phyloP scores from a whole-genome alignment of 2,797 vertebrate genomes.

The Microchirus variegatus region DNA sequence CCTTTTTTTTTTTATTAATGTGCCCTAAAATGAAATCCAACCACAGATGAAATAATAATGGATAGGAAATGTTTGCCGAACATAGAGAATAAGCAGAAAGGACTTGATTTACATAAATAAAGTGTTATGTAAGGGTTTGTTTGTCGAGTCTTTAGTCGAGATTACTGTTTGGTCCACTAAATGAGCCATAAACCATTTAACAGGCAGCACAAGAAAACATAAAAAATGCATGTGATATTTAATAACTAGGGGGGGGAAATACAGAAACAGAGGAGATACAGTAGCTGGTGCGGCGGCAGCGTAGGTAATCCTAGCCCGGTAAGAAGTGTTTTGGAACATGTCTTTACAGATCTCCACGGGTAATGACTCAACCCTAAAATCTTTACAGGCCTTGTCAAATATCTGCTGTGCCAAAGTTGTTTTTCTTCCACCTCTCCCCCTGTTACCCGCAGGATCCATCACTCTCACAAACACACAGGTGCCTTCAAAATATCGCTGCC shows the following conservation, averaged over 20 bases:
- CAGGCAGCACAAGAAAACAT: slow-evolving; percentile 5
- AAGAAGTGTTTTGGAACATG: slow-evolving; percentile 65
- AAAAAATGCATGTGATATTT: slow-evolving; percentile 40
- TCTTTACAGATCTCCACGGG: slow-evolving; percentile 66
- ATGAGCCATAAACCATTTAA: slow-evolving; percentile 28
- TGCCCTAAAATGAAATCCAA: slow-evolving; percentile 58
- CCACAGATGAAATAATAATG: slow-evolving; percentile 23
- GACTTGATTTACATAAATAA: slow-evolving; percentile 42
- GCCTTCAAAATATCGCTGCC: slow-evolving; percentile 66
- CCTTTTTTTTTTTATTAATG: slow-evolving; percentile 50
- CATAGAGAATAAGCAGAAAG: slow-evolving; percentile 14
- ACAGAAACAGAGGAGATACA: slow-evolving; percentile 6
- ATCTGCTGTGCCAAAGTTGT: slow-evolving; percentile 56
- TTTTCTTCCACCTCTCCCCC: neutral
- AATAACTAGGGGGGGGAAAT: slow-evolving; percentile 35
- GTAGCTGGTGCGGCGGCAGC: slow-evolving; percentile 30
- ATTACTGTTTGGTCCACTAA: slow-evolving; percentile 21
- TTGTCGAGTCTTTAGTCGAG: slow-evolving; percentile 20
- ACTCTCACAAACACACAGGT: slow-evolving; percentile 71
- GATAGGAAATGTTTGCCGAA: slow-evolving; percentile 20
- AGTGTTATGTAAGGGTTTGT: slow-evolving; percentile 38
- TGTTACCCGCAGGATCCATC: slow-evolving; percentile 68
- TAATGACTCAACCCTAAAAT: slow-evolving; percentile 75
- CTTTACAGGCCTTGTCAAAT: slow-evolving; percentile 70
- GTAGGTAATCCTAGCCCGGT: slow-evolving; percentile 51